A percentile compares a stretch with the other conserved stretches of the same genome.
Conservation (phyloP, 1,140 invertebrate genomes). For the Drosophila fuyamai region DNA sequence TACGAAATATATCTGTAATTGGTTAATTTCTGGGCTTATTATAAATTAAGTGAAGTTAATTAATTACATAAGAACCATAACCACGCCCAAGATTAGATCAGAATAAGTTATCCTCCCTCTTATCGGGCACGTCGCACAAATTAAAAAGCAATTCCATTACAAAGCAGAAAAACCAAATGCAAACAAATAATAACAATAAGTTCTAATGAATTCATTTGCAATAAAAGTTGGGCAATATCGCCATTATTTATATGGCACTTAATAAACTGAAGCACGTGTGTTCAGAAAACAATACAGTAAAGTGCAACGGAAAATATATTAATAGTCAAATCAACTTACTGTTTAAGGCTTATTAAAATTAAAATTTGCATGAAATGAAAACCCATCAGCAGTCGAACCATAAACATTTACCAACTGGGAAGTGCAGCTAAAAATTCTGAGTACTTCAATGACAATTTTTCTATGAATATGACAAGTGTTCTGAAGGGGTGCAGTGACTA, state of each 20-base stretch:
- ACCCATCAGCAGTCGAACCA: constrained; percentile 18
- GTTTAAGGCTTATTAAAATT: constrained; percentile 18
- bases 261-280: constrained; percentile 17
- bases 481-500: neutral
- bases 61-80: neutral
- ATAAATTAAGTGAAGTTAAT: too few species aligned
- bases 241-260: constrained; percentile 15
- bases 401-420: constrained; percentile 4
- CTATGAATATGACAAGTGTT: constrained; percentile 4
- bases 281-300: neutral
- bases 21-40: too few species aligned
- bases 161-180: constrained; percentile 12
- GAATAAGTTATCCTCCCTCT: neutral
- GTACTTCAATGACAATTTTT: constrained; percentile 18
- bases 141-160: constrained; percentile 22
- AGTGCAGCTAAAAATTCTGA: constrained; percentile 7
- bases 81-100: constrained; percentile 12
- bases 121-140: constrained; percentile 39
- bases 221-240: constrained; percentile 17
- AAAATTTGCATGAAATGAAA: constrained; percentile 29
- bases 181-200: constrained; percentile 18
- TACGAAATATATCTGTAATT: too few species aligned
- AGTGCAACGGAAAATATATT: neutral
- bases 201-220: constrained; percentile 31
- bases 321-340: constrained; percentile 15